Evolutionary conservation across 2,113 vertebrate genomes (phyloP).

Genomic region (Marmota monax): DNA sequence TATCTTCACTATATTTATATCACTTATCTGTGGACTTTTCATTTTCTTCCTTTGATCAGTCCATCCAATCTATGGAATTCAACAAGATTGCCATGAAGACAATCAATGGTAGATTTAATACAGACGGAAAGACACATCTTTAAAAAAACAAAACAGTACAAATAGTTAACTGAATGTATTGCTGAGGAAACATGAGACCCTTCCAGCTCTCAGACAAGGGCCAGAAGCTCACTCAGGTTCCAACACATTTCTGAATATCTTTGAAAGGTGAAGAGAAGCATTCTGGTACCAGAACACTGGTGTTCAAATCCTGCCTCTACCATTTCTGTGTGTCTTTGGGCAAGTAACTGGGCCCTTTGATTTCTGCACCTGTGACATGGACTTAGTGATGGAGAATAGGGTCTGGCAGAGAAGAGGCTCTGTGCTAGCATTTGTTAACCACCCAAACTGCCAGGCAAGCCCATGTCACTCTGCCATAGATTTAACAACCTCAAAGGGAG

Average conservation of each 20-base stretch:
- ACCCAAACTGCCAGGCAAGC: not conserved
- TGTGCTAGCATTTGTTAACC: not conserved
- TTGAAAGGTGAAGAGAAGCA: not conserved
- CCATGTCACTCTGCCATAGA: not conserved
- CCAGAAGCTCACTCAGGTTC: not conserved
- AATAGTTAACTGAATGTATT: not conserved
- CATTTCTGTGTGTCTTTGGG: not conserved
- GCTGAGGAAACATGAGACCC: not conserved
- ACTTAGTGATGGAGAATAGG: not conserved
- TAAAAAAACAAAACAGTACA: not conserved
- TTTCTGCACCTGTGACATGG: not conserved
- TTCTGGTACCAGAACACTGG: not conserved
- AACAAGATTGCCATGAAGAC: not conserved
- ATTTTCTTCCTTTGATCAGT: not conserved
- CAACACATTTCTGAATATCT: not conserved
- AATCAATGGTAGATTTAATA: not conserved
- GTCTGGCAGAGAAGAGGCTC: not conserved
- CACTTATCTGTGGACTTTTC: not conserved
- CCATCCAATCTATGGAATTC: not conserved
- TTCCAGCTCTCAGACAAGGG: not conserved
- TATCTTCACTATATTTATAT: not conserved
- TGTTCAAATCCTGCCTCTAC: not conserved
- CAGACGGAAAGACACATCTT: not conserved
- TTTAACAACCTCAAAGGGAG: fast-evolving
- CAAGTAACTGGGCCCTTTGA: not conserved